Evolutionary conservation across 64 coral and sea anemone species (phyloP), one percentile per base, ranked within the genome.

Genomic region (Cladopsammia gracilis): DNA sequence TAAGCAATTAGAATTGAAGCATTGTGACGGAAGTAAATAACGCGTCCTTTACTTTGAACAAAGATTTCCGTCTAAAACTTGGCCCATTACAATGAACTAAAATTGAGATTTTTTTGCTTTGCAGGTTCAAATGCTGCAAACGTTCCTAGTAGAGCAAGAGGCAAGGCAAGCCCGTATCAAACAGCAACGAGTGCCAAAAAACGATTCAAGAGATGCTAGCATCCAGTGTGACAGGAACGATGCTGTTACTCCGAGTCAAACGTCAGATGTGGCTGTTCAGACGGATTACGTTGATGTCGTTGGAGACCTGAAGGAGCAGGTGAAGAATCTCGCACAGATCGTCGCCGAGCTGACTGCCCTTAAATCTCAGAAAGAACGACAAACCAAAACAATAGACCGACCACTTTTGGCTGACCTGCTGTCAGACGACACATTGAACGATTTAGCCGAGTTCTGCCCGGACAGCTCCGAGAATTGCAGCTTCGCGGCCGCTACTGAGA

Each of bases 41-140:
- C 34, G 34, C 34, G 34, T 2, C 34, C 34, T 34, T 34, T 34
- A 34, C 34, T 34, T 34, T 34, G 34, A 34, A 34, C 34, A 34
- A 34, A 34, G 34, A 34, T 34, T 34, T 34, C 34, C 0, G 34
- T 34, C 34, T 34, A 34, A 34, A 34, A 34, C 34, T 34, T 34
- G 67, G 67, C 19, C 67, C 24, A 34, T 70, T 10, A 25, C 9
- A 70, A 25, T 34, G 67, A 6, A 25, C 23, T 70, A 66, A 15
- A 66, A 66, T 70, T 70, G 9, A 25, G 7, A 25, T 26, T 26
- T 25, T 34, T 70, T 70, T 70, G 67, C 24, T n/a, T 24, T 23
- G 23, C 67, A 70, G 67, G 67, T 70, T 25, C 67, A 70, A 70
- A 70, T 70, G 67, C 67, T 70, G n/a, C 67, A 70, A 70, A 7